A percentile compares a stretch with the other conserved stretches of the same genome.
phyloP scores from a whole-genome alignment of 2,797 vertebrate genomes.

The Cetoscarus ocellatus region DNA sequence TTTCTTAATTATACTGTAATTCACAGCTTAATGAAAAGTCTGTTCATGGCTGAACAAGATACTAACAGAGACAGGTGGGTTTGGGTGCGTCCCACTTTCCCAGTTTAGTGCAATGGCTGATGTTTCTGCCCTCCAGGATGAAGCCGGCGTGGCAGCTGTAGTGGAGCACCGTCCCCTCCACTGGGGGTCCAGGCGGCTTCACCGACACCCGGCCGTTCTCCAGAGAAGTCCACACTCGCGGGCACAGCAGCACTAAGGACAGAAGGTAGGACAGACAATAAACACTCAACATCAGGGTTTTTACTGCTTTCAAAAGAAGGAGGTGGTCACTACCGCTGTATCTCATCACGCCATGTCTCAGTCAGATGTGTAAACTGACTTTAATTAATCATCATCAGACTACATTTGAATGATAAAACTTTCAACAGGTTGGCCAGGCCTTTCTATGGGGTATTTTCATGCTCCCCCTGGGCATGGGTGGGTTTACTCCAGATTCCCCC shows the following conservation, averaged over 20 bases:
- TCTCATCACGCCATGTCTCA: too few species aligned
- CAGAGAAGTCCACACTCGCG: slow-evolving; percentile 89
- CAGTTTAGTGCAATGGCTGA: slow-evolving; percentile 91
- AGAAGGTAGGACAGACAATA: not conserved
- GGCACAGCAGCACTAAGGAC: slow-evolving; percentile 89
- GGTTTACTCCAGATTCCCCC: too few species aligned
- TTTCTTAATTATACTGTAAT: not conserved
- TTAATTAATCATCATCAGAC: too few species aligned
- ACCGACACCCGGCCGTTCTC: slow-evolving; percentile 90
- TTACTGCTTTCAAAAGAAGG: too few species aligned
- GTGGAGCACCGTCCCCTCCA: slow-evolving; percentile 90
- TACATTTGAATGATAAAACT: too few species aligned
- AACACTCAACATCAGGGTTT: too few species aligned
- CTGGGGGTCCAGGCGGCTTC: slow-evolving; percentile 86
- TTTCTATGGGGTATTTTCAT: too few species aligned
- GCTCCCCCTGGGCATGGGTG: too few species aligned
- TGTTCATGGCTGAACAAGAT: not conserved
- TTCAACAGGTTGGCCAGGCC: too few species aligned
- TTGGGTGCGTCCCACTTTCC: slow-evolving; percentile 93
- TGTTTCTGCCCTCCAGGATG: slow-evolving; percentile 89
- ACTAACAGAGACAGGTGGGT: slow-evolving; percentile 93
- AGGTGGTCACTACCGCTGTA: too few species aligned
- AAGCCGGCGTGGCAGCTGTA: slow-evolving; percentile 92
- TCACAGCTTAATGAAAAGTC: not conserved
- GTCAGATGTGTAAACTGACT: too few species aligned